Conservation (phyloP, 2,888 invertebrate species). For the Eutolmus rufibarbis region DNA sequence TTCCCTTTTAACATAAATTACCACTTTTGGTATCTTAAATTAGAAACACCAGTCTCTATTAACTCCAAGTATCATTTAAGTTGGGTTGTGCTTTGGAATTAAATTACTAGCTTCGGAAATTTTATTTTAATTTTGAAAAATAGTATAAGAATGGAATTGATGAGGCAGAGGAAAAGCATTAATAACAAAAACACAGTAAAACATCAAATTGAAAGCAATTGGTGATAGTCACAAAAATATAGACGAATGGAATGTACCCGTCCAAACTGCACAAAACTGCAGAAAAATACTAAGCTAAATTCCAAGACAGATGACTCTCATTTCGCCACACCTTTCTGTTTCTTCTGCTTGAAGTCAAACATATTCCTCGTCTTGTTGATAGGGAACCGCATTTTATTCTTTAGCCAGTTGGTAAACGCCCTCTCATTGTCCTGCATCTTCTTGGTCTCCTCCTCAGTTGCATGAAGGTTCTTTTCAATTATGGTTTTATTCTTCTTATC, state of each 20-base stretch:
- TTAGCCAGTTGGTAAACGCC: constrained; percentile 66
- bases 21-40: too few relatives aligned
- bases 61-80: too few relatives aligned
- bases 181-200: background rate
- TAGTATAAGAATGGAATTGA: background rate
- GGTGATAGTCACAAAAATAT: background rate
- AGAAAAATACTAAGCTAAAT: background rate
- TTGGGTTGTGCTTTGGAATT: too few relatives aligned
- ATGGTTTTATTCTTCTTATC: constrained; percentile 55
- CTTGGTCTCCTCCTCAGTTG: constrained; percentile 61
- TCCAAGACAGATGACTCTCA: background rate
- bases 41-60: too few relatives aligned
- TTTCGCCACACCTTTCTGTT: background rate
- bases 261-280: background rate
- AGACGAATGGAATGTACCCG: background rate
- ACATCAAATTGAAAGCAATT: background rate
- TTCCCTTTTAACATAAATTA: too few relatives aligned
- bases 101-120: background rate
- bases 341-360: constrained; percentile 54
- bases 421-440: constrained; percentile 65
- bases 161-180: background rate
- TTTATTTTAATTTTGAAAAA: background rate
- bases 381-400: constrained; percentile 62
- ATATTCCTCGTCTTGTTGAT: constrained; percentile 61
- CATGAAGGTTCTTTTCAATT: constrained; percentile 57